Evolutionary conservation across 2,113 vertebrate genomes (phyloP).

Genomic region (Edolisoma coerulescens): DNA sequence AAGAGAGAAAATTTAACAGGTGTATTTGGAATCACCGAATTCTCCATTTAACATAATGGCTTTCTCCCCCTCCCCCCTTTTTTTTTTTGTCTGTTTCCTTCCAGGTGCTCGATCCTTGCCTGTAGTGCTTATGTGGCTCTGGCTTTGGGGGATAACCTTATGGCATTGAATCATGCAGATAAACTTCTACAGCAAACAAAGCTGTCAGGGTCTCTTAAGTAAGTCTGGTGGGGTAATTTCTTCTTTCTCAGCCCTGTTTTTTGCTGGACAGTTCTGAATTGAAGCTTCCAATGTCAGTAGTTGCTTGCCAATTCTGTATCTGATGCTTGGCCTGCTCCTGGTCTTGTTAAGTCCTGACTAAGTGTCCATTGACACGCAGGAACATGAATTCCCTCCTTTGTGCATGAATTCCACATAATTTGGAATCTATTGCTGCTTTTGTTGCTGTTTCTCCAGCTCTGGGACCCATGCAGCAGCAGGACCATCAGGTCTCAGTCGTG

Average conservation of each 20-base stretch:
- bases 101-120: conserved; percentile 93
- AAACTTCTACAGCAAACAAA: conserved; percentile 95
- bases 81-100: background rate
- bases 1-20: background rate
- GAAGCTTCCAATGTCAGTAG: background rate
- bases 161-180: conserved; percentile 93
- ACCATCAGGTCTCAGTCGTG: background rate
- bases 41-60: background rate
- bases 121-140: conserved; percentile 94
- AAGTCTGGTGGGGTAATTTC: conserved; percentile 55
- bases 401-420: background rate
- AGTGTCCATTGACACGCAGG: background rate
- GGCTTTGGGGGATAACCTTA: conserved; percentile 94
- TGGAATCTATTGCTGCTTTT: background rate
- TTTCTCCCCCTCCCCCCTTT: background rate
- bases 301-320: background rate
- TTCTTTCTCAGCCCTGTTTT: background rate
- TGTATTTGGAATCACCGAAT: conserved; percentile 2
- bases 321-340: background rate
- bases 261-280: background rate
- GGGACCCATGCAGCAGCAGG: background rate
- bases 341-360: background rate
- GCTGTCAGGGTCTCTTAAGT: conserved; percentile 96
- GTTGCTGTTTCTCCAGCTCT: background rate
- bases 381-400: background rate